These are phyloP conservation scores for Erebia ligea DNA, from an alignment of 2,888 invertebrate genomes.

Conservation along the genomic window DNA sequence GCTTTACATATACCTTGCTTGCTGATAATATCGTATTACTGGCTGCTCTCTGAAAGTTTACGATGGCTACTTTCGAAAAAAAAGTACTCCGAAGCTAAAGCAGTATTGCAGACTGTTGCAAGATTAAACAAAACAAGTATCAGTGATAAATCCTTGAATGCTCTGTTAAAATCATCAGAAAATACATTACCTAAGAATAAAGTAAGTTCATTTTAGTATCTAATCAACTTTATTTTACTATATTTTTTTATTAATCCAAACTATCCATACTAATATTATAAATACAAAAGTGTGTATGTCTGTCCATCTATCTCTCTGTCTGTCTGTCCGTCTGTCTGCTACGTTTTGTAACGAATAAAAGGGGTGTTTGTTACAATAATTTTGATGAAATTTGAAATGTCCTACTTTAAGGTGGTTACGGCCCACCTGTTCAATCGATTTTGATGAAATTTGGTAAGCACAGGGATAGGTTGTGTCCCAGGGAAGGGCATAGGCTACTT, in stretches of 20 bases:
- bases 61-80: constrained; percentile 89
- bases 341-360: too few species aligned
- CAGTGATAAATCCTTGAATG: constrained; percentile 72
- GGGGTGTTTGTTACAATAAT: too few species aligned
- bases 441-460: too few species aligned
- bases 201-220: constrained; percentile 4
- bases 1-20: constrained; percentile 87
- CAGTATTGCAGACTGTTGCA: constrained; percentile 63
- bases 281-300: neutral
- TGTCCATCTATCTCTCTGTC: too few species aligned
- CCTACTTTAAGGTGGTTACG: too few species aligned
- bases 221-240: neutral
- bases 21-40: constrained; percentile 85
- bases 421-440: too few species aligned
- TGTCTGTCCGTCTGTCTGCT: too few species aligned
- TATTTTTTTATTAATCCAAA: too few species aligned
- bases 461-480: too few species aligned
- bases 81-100: constrained; percentile 83
- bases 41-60: constrained; percentile 85
- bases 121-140: constrained; percentile 80
- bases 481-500: too few species aligned
- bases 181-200: neutral
- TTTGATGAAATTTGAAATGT: too few species aligned
- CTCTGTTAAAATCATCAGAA: constrained; percentile 5
- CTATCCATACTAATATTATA: too few species aligned